phyloP scores from a whole-genome alignment of 2,888 invertebrate species.

The Meloe dianella region DNA sequence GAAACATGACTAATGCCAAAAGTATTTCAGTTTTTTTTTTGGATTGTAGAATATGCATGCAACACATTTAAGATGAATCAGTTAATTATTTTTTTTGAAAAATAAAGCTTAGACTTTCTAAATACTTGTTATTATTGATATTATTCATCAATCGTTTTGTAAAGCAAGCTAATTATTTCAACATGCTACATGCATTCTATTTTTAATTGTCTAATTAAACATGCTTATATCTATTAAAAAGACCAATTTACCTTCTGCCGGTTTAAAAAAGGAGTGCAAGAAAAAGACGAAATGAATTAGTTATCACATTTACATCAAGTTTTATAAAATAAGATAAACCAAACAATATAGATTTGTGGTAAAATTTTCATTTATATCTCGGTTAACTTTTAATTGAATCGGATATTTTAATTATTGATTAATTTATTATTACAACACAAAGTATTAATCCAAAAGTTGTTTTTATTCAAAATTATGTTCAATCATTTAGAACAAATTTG shows the following conservation, averaged over 20 bases:
- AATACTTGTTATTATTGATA: not conserved
- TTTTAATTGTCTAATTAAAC: constrained; percentile 6
- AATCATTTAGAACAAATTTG: not conserved
- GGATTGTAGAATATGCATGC: not conserved
- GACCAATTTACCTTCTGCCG: constrained; percentile 57
- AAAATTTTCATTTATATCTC: not conserved
- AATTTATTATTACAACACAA: too few relatives aligned
- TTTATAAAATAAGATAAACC: not conserved
- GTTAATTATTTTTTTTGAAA: not conserved
- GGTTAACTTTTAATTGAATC: not conserved
- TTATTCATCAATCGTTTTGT: not conserved
- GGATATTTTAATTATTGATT: too few relatives aligned
- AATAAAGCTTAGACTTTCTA: not conserved
- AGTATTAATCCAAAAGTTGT: too few relatives aligned
- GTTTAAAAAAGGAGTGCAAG: constrained; percentile 48
- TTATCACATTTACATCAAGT: constrained; percentile 32
- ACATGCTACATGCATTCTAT: not conserved
- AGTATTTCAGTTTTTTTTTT: constrained; percentile 1
- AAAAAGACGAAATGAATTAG: constrained; percentile 46
- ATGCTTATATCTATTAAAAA: constrained; percentile 40
- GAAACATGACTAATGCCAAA: not conserved
- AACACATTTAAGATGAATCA: not conserved
- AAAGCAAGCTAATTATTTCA: too few relatives aligned
- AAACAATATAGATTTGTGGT: not conserved
- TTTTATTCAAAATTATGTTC: not conserved